Evolutionary conservation across 2,797 vertebrate genomes (phyloP).

Genomic region (Hemitrygon akajei): DNA sequence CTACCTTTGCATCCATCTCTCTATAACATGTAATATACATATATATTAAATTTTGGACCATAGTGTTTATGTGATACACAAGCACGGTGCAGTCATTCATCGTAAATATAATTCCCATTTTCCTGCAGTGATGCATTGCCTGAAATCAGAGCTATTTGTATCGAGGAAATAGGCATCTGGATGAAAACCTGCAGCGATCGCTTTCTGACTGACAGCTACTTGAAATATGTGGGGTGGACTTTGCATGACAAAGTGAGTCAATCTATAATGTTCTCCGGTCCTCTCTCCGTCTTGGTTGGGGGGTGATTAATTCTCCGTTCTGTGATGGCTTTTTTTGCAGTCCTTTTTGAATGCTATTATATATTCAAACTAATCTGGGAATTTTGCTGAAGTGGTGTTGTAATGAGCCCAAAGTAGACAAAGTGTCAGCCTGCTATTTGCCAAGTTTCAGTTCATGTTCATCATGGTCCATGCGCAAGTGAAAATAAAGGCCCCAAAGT

Average conservation of each 20-base stretch:
- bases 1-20: constrained; percentile 7
- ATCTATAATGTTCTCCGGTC: constrained; percentile 35
- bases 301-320: not conserved
- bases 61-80: not conserved
- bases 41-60: constrained; percentile 23
- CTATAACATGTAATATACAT: constrained; percentile 16
- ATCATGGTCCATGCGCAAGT: not conserved
- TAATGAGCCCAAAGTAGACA: not conserved
- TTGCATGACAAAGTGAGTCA: constrained; percentile 76
- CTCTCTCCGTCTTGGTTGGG: constrained; percentile 14
- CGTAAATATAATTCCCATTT: constrained; percentile 39
- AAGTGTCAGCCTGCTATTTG: not conserved
- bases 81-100: constrained; percentile 2
- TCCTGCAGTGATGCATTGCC: constrained; percentile 71
- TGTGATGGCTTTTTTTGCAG: not conserved
- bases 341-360: not conserved
- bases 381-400: not conserved
- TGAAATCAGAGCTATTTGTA: constrained; percentile 77
- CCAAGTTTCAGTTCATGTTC: not conserved
- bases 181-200: constrained; percentile 71
- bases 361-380: not conserved
- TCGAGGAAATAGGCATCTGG: constrained; percentile 79
- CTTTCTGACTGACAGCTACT: constrained; percentile 79
- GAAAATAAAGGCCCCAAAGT: too few species aligned
- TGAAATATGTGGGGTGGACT: constrained; percentile 91